A percentile compares a stretch with the other conserved stretches of the same genome.
Evolutionary conservation across 2,113 vertebrate species (phyloP).

Genomic region (Nibea albiflora): DNA sequence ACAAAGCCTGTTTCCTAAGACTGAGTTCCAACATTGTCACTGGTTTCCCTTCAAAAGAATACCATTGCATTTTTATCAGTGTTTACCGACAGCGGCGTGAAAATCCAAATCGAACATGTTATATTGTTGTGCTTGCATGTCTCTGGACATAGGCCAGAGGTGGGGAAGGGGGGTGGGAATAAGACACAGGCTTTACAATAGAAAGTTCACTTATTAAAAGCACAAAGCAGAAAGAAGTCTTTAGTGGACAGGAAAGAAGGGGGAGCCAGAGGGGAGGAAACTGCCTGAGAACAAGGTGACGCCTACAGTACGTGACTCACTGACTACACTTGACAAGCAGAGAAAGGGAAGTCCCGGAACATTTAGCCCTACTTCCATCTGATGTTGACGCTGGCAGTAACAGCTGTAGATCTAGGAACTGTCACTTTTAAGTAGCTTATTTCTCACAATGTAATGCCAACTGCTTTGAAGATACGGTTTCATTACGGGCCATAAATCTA

Average conservation of each 20-base stretch:
- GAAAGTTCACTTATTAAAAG: conserved; percentile 50
- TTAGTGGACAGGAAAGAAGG: conserved; percentile 71
- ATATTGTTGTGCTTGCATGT: conserved; percentile 35
- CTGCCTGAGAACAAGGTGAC: conserved; percentile 66
- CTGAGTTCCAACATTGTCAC: conserved; percentile 56
- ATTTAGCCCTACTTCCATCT: not conserved
- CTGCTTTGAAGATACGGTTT: conserved; percentile 34
- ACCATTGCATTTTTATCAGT: conserved; percentile 48
- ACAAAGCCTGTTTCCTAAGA: conserved; percentile 63
- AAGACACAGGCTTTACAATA: conserved; percentile 35
- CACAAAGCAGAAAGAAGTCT: conserved; percentile 37
- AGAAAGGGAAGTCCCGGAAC: conserved; percentile 9
- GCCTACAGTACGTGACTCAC: conserved; percentile 55
- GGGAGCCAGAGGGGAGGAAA: conserved; percentile 57
- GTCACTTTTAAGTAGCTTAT: not conserved
- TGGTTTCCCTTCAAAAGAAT: conserved; percentile 61
- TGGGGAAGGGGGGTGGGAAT: not conserved
- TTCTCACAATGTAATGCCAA: conserved; percentile 26
- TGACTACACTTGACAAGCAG: conserved; percentile 11
- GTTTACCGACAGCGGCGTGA: conserved; percentile 54
- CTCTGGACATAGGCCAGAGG: conserved; percentile 19
- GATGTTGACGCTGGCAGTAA: not conserved
- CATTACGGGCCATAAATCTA: conserved; percentile 50
- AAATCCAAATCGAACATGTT: conserved; percentile 18
- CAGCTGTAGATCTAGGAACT: not conserved